Base-by-base conservation (phyloP, 2,797 vertebrate genomes). In the Gymnothorax reevesii region DNA sequence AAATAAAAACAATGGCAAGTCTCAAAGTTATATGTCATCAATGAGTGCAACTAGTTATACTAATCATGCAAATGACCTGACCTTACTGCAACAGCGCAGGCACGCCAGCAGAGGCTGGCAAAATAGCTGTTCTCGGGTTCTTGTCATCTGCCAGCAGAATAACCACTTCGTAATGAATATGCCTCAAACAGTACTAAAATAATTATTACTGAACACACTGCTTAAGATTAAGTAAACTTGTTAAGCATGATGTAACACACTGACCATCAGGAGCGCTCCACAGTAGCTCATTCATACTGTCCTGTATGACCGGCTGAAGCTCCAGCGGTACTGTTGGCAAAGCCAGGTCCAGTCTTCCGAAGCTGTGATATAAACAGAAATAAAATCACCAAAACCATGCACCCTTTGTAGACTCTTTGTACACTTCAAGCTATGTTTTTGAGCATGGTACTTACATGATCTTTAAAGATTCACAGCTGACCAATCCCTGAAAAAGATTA, bases 211-310 rank as follows among this genome's bases (percentile, higher is more conserved):
- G 60, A 4, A 64, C 22, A 42, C 10, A 60, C 0, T 60, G 10
- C 15, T 49, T 77, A 55, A 10, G 2, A 80, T 54, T 80, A 52
- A 79, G 17, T 22, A 1, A 42, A 69, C 22, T 25, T 77, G 1
- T 27, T 49, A 22, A n/a, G 75, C 33, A n/a, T 27, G 52, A 73
- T 84, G 49, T 17, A 10, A 54, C 42, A 42, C 33, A 92, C 93
- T 87, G 75, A 95, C 95, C 93, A 0, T 60, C 83, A 57, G 95
- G 94, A 33, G 91, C 91, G 0, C 88, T 8, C 15, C n/a, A 57
- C 0, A 90, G 92, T 60, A 95, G 86, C 0, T 84, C 3, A 33
- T 94, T 84, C 0, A 95, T 89, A 5, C 2, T 15, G 0, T 59
- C 22, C 93, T 90, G 92, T 87, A 84, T 15, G 20, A 62, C 1